Evolutionary conservation across 2,888 invertebrate species (phyloP), one percentile per base, ranked within the genome.

Genomic region (Rhabditoides inermis): DNA sequence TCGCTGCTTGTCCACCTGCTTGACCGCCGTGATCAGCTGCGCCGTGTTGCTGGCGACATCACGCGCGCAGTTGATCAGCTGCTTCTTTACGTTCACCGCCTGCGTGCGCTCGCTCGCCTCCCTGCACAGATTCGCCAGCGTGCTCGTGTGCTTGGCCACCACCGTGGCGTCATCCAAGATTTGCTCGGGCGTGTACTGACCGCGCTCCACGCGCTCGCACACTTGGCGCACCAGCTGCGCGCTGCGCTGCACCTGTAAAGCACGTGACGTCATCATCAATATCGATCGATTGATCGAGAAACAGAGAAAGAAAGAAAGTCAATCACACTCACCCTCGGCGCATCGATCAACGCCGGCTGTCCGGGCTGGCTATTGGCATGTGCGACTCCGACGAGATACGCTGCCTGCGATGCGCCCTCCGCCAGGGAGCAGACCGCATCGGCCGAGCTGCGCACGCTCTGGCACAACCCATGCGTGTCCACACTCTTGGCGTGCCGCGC

Each of bases 31-130:
- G 22, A 98, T 94, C 22, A 98, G 83, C 60, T 85, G 85, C 0
- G 92, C 88, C 0, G 98, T 98, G 20, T 88, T 88, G 78, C 89
- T 89, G 46, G 95, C 95, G 2, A 98, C 90, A 73, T 94, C 91
- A 78, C 92, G 91, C 50, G 95, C 95, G 61, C 90, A 88, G 77
- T 94, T 90, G 50, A 98, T 92, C 78, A 98, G 94, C 78, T 92
- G 92, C 30, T 91, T 81, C 80, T 94, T 94, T 51, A 90, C 90
- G 36, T 58, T 64, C 3, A 87, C 87, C 0, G 91, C 88, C 78
- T 83, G 84, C 1, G 90, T 90, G 75, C 87, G 87, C 60, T 88
- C 87, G 28, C 91, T 91, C 0, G 95, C 94, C 49, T 86, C 84
- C 28, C 94, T 84, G 76, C 95, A 95, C 36, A 91, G 88, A 77